A percentile compares a stretch with the other conserved stretches of the same genome.
These are phyloP conservation scores for Drosophila dunni DNA, from an alignment of 1,140 invertebrate species.

Conservation along the genomic window DNA sequence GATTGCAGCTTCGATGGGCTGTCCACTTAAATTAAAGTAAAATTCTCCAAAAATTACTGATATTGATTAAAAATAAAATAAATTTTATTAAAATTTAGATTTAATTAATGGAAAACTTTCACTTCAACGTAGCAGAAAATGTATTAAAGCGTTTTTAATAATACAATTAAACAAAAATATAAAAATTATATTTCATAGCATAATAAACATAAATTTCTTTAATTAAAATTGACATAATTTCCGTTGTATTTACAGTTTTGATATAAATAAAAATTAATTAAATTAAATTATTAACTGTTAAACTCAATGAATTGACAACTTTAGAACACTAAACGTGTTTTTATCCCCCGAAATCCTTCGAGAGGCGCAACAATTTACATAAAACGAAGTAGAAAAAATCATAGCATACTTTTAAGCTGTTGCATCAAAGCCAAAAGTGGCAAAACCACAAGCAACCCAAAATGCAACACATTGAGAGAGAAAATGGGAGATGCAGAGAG, in stretches of 20 bases:
- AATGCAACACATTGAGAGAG: not conserved
- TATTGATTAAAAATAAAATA: too few relatives aligned
- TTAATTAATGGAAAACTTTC: too few relatives aligned
- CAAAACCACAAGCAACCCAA: conserved; percentile 11
- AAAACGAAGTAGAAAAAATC: conserved; percentile 37
- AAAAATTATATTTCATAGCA: too few relatives aligned
- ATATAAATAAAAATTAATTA: too few relatives aligned
- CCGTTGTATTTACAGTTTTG: too few relatives aligned
- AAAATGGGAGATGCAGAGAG: not conserved
- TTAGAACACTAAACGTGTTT: not conserved
- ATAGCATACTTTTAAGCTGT: conserved; percentile 74
- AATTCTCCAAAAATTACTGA: not conserved
- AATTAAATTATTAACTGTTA: too few relatives aligned
- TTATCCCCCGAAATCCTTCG: not conserved
- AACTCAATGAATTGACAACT: not conserved
- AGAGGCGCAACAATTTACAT: conserved; percentile 42
- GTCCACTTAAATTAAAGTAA: not conserved
- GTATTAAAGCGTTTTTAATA: too few relatives aligned
- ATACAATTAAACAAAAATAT: too few relatives aligned
- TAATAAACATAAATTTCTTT: too few relatives aligned
- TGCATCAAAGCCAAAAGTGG: conserved; percentile 45
- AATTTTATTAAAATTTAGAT: too few relatives aligned
- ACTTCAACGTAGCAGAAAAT: too few relatives aligned
- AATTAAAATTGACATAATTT: too few relatives aligned
- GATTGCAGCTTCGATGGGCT: not conserved